A percentile compares a stretch with the other conserved stretches of the same genome.
These are phyloP conservation scores for Chloroceryle amazona DNA, from an alignment of 2,797 vertebrate genomes.

Conservation along the genomic window DNA sequence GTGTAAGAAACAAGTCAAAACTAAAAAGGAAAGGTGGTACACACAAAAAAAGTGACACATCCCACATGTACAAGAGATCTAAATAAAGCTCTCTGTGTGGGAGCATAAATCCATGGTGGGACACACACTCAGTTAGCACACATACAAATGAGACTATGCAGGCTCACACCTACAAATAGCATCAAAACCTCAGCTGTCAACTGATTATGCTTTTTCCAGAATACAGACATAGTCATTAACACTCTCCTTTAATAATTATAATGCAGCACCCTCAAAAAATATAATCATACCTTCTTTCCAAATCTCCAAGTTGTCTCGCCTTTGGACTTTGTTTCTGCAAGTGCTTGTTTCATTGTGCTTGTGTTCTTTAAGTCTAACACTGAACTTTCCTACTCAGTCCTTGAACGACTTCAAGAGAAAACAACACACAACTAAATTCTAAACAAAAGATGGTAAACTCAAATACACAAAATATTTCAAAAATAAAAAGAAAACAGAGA, in stretches of 20 bases:
- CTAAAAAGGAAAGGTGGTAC: not conserved
- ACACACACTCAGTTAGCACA: not conserved
- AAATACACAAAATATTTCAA: slow-evolving; percentile 32
- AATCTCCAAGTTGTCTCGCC: not conserved
- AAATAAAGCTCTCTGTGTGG: not conserved
- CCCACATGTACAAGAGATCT: not conserved
- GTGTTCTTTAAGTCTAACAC: not conserved
- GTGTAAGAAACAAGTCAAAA: not conserved
- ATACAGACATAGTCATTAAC: not conserved
- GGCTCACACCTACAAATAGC: not conserved
- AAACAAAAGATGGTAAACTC: not conserved
- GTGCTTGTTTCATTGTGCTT: not conserved
- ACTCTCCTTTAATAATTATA: not conserved
- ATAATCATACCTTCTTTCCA: not conserved
- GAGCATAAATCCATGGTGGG: not conserved
- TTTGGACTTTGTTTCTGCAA: not conserved
- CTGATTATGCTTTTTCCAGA: not conserved
- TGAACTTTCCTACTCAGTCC: not conserved
- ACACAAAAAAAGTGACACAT: not conserved
- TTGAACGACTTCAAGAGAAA: slow-evolving; percentile 31
- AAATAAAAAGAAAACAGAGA: not conserved
- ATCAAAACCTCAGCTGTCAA: not conserved
- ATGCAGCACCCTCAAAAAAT: not conserved
- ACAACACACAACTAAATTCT: slow-evolving; percentile 2
- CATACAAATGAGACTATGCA: not conserved